These are phyloP conservation scores for Dicerorhinus sumatrensis DNA, from an alignment of 2,113 vertebrate genomes.

Conservation along the genomic window DNA sequence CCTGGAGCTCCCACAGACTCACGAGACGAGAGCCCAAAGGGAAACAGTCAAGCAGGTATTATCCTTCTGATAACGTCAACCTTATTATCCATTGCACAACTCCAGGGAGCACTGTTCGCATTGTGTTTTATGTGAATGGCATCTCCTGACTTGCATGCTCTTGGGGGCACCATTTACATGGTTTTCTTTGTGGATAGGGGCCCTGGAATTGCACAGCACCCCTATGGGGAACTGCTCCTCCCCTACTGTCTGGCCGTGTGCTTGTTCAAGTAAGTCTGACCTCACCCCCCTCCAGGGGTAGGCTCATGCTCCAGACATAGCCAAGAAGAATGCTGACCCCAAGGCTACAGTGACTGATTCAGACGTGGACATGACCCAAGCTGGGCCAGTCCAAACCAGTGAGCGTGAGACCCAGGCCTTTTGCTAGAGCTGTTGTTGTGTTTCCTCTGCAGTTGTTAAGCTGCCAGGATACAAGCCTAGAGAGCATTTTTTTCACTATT, in stretches of 20 bases:
- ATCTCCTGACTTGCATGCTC: background rate
- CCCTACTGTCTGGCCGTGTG: background rate
- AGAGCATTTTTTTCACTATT: background rate
- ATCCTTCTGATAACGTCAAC: background rate
- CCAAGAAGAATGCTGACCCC: background rate
- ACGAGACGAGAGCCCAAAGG: background rate
- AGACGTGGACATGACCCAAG: background rate
- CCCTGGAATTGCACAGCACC: background rate
- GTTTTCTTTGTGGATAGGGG: background rate
- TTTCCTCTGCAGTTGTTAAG: background rate
- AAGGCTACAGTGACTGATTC: background rate
- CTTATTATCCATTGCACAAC: background rate
- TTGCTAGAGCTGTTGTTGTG: background rate
- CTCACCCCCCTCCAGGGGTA: background rate
- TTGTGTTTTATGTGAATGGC: too few species aligned
- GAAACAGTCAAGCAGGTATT: too few species aligned
- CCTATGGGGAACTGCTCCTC: background rate
- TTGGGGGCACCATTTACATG: too few species aligned
- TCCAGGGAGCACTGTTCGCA: background rate
- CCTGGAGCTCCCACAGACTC: background rate
- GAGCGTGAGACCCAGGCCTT: background rate
- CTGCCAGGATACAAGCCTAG: background rate
- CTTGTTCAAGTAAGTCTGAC: background rate
- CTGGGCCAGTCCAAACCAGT: background rate
- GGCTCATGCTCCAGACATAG: background rate